Conservation (phyloP, 2,113 vertebrate species). For the human (Homo sapiens) region GRCh38 chr9:81176501-81177000, state of each 20-base stretch:
- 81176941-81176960: neutral
- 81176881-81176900: accelerated
- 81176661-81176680: neutral
- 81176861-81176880: neutral
- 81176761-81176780: neutral
- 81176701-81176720: neutral
- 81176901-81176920: neutral
- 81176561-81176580: neutral
- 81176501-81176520: neutral
- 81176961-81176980: neutral
- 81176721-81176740: neutral
- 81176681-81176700: neutral
- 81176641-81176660: neutral
- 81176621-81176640: neutral
- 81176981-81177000: neutral
- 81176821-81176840: neutral
- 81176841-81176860: neutral
- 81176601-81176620: neutral
- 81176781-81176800: neutral
- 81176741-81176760: neutral
- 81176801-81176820: neutral
- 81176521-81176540: neutral
- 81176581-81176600: neutral
- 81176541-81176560: neutral
- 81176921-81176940: neutral